Percentiles rank a stretch among this genome's conserved stretches.
phyloP scores from a whole-genome alignment of 2,113 vertebrate genomes.

The Corynorhinus townsendii region DNA sequence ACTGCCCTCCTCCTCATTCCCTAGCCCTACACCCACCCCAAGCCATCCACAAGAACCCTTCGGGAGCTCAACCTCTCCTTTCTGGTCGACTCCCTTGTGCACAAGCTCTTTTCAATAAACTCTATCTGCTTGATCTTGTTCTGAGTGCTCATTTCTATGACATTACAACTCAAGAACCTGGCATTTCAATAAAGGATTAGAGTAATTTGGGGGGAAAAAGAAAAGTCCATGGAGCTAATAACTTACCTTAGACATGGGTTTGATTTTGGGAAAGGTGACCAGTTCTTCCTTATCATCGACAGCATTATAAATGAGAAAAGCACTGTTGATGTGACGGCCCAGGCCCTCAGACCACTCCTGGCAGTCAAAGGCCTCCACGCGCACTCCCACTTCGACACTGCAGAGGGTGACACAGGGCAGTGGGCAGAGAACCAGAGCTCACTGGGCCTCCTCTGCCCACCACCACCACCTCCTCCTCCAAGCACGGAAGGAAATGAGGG shows the following conservation, averaged over 20 bases:
- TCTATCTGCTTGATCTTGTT: background rate
- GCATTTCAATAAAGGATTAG: background rate
- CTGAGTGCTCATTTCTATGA: background rate
- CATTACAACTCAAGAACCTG: background rate
- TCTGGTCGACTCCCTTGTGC: background rate
- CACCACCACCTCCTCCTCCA: background rate
- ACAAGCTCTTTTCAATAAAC: background rate
- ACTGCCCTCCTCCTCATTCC: background rate
- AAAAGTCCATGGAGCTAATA: background rate
- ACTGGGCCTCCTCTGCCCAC: background rate
- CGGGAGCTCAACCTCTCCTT: background rate
- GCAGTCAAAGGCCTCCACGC: constrained; percentile 84
- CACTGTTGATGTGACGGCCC: constrained; percentile 83
- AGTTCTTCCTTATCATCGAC: constrained; percentile 66
- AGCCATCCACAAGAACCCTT: background rate
- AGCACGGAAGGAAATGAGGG: background rate
- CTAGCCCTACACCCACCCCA: background rate
- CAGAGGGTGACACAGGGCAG: background rate
- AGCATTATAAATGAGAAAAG: constrained; percentile 82
- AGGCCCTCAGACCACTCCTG: constrained; percentile 79
- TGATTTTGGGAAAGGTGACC: constrained; percentile 77
- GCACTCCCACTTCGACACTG: constrained; percentile 84
- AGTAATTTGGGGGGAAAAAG: background rate
- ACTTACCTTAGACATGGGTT: constrained; percentile 79
- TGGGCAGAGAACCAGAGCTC: background rate